Evolutionary conservation across 2,797 vertebrate species (phyloP).

Genomic region (Taeniopygia guttata): DNA sequence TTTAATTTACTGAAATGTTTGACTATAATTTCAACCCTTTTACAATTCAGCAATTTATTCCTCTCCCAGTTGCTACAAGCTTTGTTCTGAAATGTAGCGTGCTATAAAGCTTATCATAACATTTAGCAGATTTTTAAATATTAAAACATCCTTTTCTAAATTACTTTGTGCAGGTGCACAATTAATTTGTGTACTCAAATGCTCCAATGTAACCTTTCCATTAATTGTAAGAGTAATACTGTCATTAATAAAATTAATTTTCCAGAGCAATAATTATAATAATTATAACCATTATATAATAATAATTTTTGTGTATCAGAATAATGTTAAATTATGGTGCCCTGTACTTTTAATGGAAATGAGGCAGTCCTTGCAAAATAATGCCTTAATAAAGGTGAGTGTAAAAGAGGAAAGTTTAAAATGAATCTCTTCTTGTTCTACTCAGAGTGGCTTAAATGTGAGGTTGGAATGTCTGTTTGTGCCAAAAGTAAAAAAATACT

Average conservation of each 20-base stretch:
- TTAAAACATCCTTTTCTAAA: not conserved
- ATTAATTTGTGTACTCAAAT: not conserved
- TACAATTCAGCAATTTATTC: not conserved
- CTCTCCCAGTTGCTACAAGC: not conserved
- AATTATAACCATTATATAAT: not conserved
- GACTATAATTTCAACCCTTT: not conserved
- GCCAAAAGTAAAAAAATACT: not conserved
- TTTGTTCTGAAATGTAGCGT: not conserved
- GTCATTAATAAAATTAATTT: not conserved
- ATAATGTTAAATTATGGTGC: not conserved
- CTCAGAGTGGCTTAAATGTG: not conserved
- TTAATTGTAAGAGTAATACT: not conserved
- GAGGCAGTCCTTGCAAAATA: not conserved
- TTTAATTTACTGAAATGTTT: constrained; percentile 25
- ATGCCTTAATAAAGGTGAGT: not conserved
- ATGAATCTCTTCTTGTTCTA: not conserved
- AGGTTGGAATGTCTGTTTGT: not conserved
- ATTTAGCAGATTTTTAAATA: not conserved
- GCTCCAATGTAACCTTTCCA: not conserved
- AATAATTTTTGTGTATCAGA: not conserved
- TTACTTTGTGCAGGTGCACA: not conserved
- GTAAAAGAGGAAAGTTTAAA: not conserved
- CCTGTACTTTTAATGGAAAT: not conserved
- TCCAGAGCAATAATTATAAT: not conserved
- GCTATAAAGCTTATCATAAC: not conserved